A percentile compares a stretch with the other conserved stretches of the same genome.
These are phyloP conservation scores for Orthonychiurus folsomi DNA, from an alignment of 2,888 invertebrate species.

Conservation along the genomic window DNA sequence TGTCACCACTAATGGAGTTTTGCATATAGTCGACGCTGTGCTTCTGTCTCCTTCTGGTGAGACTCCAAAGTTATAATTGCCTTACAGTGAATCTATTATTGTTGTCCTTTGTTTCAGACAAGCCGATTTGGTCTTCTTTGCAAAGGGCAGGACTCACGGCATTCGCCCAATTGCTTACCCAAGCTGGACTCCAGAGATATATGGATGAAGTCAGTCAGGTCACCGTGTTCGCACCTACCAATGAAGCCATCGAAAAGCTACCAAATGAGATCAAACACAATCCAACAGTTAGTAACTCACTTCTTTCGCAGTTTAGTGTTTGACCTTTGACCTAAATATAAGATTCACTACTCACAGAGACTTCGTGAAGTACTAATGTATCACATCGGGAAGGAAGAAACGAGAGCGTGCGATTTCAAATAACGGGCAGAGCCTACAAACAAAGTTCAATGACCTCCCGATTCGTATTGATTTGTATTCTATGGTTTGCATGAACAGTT, in stretches of 20 bases:
- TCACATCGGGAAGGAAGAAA: constrained; percentile 53
- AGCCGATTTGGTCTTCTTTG: constrained; percentile 48
- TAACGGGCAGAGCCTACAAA: constrained; percentile 28
- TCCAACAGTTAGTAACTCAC: constrained; percentile 21
- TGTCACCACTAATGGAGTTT: constrained; percentile 63
- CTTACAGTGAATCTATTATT: no score
- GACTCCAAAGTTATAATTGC: no score
- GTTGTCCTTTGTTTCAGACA: constrained; percentile 43
- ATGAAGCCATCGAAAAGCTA: constrained; percentile 45
- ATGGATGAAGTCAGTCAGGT: constrained; percentile 45
- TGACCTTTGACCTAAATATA: neutral
- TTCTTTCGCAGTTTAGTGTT: neutral
- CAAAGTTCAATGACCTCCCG: constrained; percentile 17
- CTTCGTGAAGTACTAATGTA: constrained; percentile 55
- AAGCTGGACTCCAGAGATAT: constrained; percentile 45
- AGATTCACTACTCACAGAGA: constrained; percentile 16
- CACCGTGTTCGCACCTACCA: constrained; percentile 49
- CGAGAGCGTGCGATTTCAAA: constrained; percentile 46
- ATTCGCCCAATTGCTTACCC: constrained; percentile 48
- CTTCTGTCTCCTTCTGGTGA: constrained; percentile 55
- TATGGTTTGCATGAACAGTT: constrained; percentile 16
- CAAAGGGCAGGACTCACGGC: constrained; percentile 54
- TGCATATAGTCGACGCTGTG: constrained; percentile 59
- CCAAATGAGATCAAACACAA: constrained; percentile 30
- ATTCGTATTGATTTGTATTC: constrained; percentile 33